Base-by-base conservation (phyloP, 2,113 vertebrate species). In the Planiliza haematocheilus region DNA sequence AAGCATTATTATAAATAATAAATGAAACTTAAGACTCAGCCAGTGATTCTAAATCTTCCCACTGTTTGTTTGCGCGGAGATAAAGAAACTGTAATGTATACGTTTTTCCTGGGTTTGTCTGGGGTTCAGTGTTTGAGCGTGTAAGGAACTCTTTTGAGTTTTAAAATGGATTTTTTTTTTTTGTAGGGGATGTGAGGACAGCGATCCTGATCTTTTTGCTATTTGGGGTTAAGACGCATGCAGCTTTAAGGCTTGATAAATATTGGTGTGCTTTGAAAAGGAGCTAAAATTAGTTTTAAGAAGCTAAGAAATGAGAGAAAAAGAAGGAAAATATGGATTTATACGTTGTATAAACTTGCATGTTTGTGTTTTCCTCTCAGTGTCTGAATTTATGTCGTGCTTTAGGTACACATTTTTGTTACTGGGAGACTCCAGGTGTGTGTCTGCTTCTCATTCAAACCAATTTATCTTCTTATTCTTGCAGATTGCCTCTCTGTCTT, bases 1-100 rank as follows among this genome's bases (percentile, higher is more conserved):
- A 73, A 20, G 52, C 49, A 58, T 83, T 72, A 77, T 65, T 69
- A 83, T 81, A 51, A 83, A 75, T 72, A 42, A 50, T 45, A 70
- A 45, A 52, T 63, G 59, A 53, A 80, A 72, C 1, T 10, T 42
- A 83, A 50, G 24, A 30, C 24, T 30, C 24, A 30, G 24, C 24
- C 56, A 48, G 64, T 2, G 46, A 62, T 74, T 46, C 52, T 79
- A 58, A 77, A 71, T 80, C 75, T 66, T 13, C 36, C 66, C 53
- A 14, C 68, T 56, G 73, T 73, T 78, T 74, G 75, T 77, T 68
- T 76, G 69, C 72, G 52, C 13, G 39, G n/a, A 1, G 0, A 62
- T 48, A 83, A 83, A 87, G 76, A 56, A 85, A 77, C 55, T 34
- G 39, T 42, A 48, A 74, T 21, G 21, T n/a, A 52, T 20, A n/a